Base-by-base conservation (phyloP, 2,113 vertebrate genomes). In the Xenotilapia caudafasciata region DNA sequence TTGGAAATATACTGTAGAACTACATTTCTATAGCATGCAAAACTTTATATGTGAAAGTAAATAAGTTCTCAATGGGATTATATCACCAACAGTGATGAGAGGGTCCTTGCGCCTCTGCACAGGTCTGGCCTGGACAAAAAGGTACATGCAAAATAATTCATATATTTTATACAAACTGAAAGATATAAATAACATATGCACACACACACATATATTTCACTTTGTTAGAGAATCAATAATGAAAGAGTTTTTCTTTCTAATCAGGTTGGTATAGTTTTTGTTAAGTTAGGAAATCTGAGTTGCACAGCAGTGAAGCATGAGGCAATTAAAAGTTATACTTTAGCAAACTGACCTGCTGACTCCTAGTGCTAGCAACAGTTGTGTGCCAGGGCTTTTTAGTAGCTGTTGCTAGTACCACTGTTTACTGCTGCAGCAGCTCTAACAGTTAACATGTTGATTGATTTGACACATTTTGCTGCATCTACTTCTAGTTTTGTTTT, bases 381-480 rank as follows among this genome's bases (percentile, higher is more conserved):
- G 53, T 13, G 53, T 55, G 53, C 11, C 53, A 55, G 53, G 21
- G 53, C 4, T 55, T 55, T 55, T 26, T 0, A 55, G 53, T 55
- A 55, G 53, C 54, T 55, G 11, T 13, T 55, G 54, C 6, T 55
- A 26, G 54, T 55, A 55, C 54, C 21, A 26, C 4, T 26, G 21
- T 55, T 55, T 26, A 55, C 54, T 26, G 54, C 21, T 26, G 21
- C 54, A 26, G 21, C 54, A 55, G 54, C 54, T 55, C 54, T 13
- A 0, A 55, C 21, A 55, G 54, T 0, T 55, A 55, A 55, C 0
- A 55, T 55, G 54, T 55, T 55, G 54, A 55, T 55, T 55, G 7
- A 0, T 55, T 55, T 55, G 54, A 55, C 11, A 55, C 54, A 26
- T 55, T 55, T 55, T 55, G 21, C 54, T 55, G 6, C 2, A 55